Conservation (phyloP, 2,113 vertebrate genomes). For the Oreochromis spilurus region DNA sequence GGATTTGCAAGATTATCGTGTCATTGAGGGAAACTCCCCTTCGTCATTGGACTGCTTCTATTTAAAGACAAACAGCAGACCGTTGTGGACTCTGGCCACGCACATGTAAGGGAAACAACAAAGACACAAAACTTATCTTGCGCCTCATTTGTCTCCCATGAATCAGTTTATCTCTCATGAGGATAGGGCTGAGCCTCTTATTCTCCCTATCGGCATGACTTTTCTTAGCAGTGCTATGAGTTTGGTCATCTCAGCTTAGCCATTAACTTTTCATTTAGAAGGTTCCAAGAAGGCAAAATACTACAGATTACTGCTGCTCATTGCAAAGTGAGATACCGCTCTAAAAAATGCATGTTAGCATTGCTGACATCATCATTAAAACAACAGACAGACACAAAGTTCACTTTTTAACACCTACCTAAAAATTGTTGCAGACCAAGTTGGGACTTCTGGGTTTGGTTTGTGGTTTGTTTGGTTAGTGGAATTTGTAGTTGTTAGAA, state of each 20-base stretch:
- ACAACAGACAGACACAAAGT: not conserved
- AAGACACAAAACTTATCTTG: not conserved
- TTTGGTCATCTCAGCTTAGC: fast-evolving
- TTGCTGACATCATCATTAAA: not conserved
- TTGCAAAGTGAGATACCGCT: fast-evolving
- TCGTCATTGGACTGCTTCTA: constrained; percentile 8
- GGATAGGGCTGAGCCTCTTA: not conserved
- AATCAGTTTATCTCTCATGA: not conserved
- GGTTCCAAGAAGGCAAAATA: not conserved
- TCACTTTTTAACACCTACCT: not conserved
- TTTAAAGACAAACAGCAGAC: constrained; percentile 18
- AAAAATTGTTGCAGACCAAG: fast-evolving
- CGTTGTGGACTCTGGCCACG: not conserved
- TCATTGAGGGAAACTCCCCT: constrained; percentile 21
- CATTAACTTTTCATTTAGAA: not conserved
- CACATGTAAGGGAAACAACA: not conserved
- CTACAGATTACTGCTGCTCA: not conserved
- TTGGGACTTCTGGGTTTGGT: fast-evolving
- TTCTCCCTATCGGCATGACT: fast-evolving
- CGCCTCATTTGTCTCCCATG: not conserved
- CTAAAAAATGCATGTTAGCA: not conserved
- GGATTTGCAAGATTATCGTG: not conserved
- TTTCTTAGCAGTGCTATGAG: not conserved
- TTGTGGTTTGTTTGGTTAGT: fast-evolving
- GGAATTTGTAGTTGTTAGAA: not conserved